Percentiles rank a stretch among this genome's conserved stretches.
These are phyloP conservation scores for Eupithecia inturbata DNA, from an alignment of 2,888 invertebrate genomes.

Conservation along the genomic window DNA sequence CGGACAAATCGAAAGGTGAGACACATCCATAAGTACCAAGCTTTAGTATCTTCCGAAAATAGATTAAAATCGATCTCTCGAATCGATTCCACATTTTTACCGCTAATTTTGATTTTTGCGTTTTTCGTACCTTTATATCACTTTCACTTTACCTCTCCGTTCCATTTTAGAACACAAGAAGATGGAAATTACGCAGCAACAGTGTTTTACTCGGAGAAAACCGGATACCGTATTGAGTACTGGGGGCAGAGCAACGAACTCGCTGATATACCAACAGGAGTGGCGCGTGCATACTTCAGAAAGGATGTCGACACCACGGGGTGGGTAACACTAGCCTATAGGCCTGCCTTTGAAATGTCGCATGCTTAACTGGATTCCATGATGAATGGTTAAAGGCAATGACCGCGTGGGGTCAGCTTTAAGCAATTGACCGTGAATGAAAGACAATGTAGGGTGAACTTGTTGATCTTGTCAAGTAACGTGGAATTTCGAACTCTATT, in stretches of 20 bases:
- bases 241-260: slow-evolving; percentile 92
- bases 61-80: not conserved
- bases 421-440: not conserved
- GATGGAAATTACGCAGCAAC: slow-evolving; percentile 90
- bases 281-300: slow-evolving; percentile 90
- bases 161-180: slow-evolving; percentile 82
- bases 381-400: not conserved
- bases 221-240: slow-evolving; percentile 89
- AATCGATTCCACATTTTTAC: not conserved
- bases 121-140: not conserved
- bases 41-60: not conserved
- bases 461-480: not conserved
- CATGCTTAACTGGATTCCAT: not conserved
- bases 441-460: not conserved
- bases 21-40: not conserved
- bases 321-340: slow-evolving; percentile 69
- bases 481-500: not conserved
- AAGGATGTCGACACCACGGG: slow-evolving; percentile 89
- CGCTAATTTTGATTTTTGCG: not conserved
- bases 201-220: slow-evolving; percentile 87
- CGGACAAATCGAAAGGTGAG: slow-evolving; percentile 87
- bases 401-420: too few relatives aligned
- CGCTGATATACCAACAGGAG: slow-evolving; percentile 85
- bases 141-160: not conserved
- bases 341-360: not conserved